A percentile compares a stretch with the other conserved stretches of the same genome.
These are phyloP conservation scores for Kryptopterus vitreolus DNA, from an alignment of 2,797 vertebrate species.

Conservation along the genomic window DNA sequence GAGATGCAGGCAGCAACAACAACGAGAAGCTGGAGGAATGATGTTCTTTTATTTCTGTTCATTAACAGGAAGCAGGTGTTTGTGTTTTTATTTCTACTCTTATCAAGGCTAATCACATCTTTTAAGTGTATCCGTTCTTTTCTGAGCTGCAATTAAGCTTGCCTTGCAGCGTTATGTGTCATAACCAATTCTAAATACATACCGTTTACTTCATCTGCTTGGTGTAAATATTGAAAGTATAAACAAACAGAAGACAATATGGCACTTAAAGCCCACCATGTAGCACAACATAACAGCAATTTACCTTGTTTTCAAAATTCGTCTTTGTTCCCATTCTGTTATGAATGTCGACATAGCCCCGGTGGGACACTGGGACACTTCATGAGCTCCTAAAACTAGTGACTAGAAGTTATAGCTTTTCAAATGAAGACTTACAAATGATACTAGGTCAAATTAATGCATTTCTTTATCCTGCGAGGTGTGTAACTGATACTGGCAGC, in stretches of 20 bases:
- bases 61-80: background rate
- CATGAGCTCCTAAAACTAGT: background rate
- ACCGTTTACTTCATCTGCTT: background rate
- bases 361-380: background rate
- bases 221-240: background rate
- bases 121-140: background rate
- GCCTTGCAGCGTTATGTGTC: background rate
- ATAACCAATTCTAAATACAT: background rate
- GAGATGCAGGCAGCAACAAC: background rate
- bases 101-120: background rate
- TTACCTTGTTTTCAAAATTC: background rate
- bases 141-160: background rate
- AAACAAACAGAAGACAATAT: background rate
- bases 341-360: no score
- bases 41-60: background rate
- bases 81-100: background rate
- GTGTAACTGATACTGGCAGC: slow-evolving; percentile 19
- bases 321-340: background rate
- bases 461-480: background rate
- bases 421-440: background rate
- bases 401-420: background rate
- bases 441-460: background rate
- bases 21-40: background rate
- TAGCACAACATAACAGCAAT: background rate
- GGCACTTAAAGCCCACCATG: background rate